phyloP scores from a whole-genome alignment of 2,113 vertebrate genomes.

The Microcebus tavaratra region DNA sequence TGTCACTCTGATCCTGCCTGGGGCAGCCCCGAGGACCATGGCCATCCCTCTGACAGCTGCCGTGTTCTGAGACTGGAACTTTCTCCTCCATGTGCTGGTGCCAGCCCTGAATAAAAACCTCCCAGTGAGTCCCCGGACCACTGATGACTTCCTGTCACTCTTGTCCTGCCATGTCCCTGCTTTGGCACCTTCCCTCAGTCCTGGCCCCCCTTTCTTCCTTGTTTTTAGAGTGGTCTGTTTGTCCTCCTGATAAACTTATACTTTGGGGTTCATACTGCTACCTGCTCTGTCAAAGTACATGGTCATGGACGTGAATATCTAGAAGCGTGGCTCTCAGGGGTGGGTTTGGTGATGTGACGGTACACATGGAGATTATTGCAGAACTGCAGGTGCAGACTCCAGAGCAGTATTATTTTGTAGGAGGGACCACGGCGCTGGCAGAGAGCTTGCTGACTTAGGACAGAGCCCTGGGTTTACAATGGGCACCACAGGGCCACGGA shows the following conservation, averaged over 20 bases:
- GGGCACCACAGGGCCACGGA: background rate
- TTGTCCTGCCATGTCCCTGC: background rate
- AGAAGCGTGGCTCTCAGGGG: background rate
- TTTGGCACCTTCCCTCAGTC: background rate
- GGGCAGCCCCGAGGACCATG: background rate
- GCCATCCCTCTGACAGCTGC: background rate
- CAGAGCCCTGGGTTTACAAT: background rate
- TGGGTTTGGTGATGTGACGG: background rate
- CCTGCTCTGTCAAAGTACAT: background rate
- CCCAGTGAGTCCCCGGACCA: background rate
- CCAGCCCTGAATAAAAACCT: background rate
- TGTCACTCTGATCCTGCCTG: background rate
- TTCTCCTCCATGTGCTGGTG: background rate
- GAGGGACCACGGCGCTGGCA: background rate
- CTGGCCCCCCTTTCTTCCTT: background rate
- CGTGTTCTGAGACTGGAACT: background rate
- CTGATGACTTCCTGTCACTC: background rate
- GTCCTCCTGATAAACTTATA: background rate
- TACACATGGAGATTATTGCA: no score
- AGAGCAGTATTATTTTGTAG: background rate
- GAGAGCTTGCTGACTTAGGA: background rate
- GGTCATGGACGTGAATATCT: no score
- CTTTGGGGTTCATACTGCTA: background rate
- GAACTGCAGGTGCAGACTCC: no score
- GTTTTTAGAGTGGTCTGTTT: background rate